Conservation (phyloP, 30 jellyfish, hydroid and myxozoan genomes). For the Mastigias papua region DNA sequence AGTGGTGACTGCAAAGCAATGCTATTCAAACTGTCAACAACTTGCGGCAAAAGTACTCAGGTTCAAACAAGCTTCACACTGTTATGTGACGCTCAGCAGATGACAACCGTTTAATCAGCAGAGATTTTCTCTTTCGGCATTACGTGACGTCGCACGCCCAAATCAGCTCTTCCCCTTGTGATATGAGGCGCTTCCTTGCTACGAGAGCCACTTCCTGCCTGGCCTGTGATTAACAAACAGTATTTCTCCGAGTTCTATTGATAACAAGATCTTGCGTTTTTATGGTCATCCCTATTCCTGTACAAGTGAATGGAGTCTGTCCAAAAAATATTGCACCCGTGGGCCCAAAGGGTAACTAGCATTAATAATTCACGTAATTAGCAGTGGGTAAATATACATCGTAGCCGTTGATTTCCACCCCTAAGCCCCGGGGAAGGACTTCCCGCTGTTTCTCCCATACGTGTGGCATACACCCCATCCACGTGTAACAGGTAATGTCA, state of each 20-base stretch:
- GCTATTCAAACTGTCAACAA: conserved; percentile 2
- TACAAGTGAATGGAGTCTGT: too few relatives aligned
- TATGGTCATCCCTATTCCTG: too few relatives aligned
- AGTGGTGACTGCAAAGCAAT: background rate
- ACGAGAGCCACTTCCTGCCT: conserved; percentile 28
- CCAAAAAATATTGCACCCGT: too few relatives aligned
- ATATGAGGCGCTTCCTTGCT: conserved; percentile 21
- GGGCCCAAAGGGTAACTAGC: too few relatives aligned
- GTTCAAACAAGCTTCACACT: background rate
- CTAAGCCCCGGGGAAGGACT: too few relatives aligned
- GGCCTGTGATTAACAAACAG: background rate
- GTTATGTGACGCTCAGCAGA: background rate
- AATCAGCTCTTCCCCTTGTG: conserved; percentile 40
- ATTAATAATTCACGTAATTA: too few relatives aligned
- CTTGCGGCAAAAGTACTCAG: background rate
- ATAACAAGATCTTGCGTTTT: background rate
- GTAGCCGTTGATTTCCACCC: too few relatives aligned
- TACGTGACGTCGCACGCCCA: conserved; percentile 30
- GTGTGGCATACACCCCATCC: too few relatives aligned
- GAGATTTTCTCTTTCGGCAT: background rate
- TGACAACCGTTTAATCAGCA: background rate
- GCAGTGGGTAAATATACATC: too few relatives aligned
- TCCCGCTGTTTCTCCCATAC: too few relatives aligned
- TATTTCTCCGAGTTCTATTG: background rate
- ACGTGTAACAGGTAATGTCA: too few relatives aligned